Base-by-base conservation (phyloP, 2,888 invertebrate species). In the Idaea biselata region DNA sequence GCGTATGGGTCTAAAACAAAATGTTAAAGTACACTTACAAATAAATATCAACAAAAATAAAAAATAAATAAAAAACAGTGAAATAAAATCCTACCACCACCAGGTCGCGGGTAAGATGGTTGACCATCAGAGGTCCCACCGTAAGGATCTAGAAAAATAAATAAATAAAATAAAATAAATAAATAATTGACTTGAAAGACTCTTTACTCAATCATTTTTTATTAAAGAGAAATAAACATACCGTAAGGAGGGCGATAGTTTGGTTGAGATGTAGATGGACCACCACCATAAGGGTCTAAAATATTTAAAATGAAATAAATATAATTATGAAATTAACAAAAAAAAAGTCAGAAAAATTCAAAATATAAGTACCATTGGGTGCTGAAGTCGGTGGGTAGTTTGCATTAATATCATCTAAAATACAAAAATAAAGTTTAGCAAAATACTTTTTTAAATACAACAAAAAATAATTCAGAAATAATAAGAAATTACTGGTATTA, bases 61-160 rank as follows among this genome's bases (percentile, higher is more conserved):
- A 55, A 5, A n/a, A 55, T n/a, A 14, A 55, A 7, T 16, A 55
- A 55, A 17, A 55, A 16, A 55, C 7, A n/a, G 4, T 17, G 6
- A 55, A 55, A 55, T 17, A 2, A 16, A 55, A 55, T 17, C 55
- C 4, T 32, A 58, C 58, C 58, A 32, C 14, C 58, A 58, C 58
- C 58, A 16, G 31, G 32, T 31, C 58, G 16, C 6, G 16, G 16
- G 32, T 16, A 33, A 58, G 16, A 16, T 33, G 16, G 16, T 32
- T 32, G 16, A 5, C 58, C 33, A 58, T 16, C 16, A 32, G 58
- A 32, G 6, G 16, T 3, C 4, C 33, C 17, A n/a, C 58, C 32
- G 32, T 58, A 58, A 16, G 58, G 58, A 32, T 58, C 58, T 32
- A 55, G 6, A 54, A 54, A 55, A 3, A 55, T 55, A n/a, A n/a